Evolutionary conservation across 2,888 invertebrate species (phyloP).

Genomic region (Drosophila ustulata): DNA sequence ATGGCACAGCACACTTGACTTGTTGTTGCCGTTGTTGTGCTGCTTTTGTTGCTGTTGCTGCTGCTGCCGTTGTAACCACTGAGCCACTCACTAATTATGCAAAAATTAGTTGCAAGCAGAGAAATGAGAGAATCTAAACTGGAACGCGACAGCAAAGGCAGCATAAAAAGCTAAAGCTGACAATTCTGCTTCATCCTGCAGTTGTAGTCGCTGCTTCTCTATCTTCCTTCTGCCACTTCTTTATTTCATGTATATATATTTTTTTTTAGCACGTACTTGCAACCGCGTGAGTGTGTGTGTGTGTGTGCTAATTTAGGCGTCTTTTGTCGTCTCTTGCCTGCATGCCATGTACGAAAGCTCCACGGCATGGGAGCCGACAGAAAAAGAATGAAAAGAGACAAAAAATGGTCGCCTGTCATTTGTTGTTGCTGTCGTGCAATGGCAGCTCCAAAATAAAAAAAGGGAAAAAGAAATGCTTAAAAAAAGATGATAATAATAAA

Average conservation of each 20-base stretch:
- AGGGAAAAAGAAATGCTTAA: constrained; percentile 7
- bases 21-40: constrained; percentile 40
- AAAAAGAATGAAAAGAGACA: constrained; percentile 1
- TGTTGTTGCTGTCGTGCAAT: constrained; percentile 53
- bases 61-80: constrained; percentile 56
- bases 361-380: not conserved
- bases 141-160: constrained; percentile 59
- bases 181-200: constrained; percentile 40
- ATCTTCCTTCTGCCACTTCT: constrained; percentile 1
- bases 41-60: constrained; percentile 14
- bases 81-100: constrained; percentile 78
- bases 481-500: constrained; percentile 37
- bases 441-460: constrained; percentile 33
- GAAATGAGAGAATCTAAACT: constrained; percentile 52
- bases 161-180: constrained; percentile 51
- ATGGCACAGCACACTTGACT: constrained; percentile 77
- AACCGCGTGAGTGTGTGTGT: constrained; percentile 27
- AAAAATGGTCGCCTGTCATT: constrained; percentile 55
- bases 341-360: constrained; percentile 49
- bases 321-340: constrained; percentile 62
- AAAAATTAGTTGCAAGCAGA: constrained; percentile 67
- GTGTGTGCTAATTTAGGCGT: constrained; percentile 70
- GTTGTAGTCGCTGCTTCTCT: constrained; percentile 20
- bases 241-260: not conserved
- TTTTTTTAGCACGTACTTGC: constrained; percentile 62